Conservation (phyloP, 2,888 invertebrate species). For the Pherbina coryleti region DNA sequence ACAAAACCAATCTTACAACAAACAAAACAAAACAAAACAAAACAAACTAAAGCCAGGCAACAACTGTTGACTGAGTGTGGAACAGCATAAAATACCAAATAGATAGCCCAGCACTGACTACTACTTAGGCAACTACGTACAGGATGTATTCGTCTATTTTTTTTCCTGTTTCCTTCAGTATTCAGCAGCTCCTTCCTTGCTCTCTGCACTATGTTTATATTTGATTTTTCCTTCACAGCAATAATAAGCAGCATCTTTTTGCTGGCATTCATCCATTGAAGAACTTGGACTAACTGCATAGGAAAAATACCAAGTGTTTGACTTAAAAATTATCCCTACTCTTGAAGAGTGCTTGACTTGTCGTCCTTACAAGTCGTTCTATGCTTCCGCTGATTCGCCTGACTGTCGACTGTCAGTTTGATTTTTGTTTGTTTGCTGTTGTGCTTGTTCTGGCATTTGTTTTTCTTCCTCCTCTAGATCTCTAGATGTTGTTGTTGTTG, state of each 20-base stretch:
- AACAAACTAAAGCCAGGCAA: slow-evolving; percentile 24
- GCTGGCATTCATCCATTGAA: slow-evolving; percentile 19
- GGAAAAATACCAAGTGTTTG: slow-evolving; percentile 48
- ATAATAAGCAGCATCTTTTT: slow-evolving; percentile 4
- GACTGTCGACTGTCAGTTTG: slow-evolving; percentile 10
- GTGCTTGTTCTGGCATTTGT: slow-evolving; percentile 10
- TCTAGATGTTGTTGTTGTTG: slow-evolving; percentile 2
- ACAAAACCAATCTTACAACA: neutral
- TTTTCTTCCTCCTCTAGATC: neutral
- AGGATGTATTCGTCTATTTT: neutral
- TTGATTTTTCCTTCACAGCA: neutral
- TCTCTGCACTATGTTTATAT: neutral
- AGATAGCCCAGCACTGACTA: slow-evolving; percentile 7
- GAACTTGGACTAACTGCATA: neutral
- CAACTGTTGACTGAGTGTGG: slow-evolving; percentile 22
- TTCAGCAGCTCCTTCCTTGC: neutral
- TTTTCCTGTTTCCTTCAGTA: neutral
- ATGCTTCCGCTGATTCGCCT: neutral
- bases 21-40: slow-evolving; percentile 18
- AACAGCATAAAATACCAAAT: slow-evolving; percentile 24
- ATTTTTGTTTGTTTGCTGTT: slow-evolving; percentile 25
- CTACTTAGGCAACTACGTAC: neutral
- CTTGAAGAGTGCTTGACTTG: slow-evolving; percentile 34
- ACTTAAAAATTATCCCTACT: slow-evolving; percentile 53
- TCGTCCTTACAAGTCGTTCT: slow-evolving; percentile 2